Base-by-base conservation (phyloP, 2,113 vertebrate genomes). In the Campylomormyrus tamandua region DNA sequence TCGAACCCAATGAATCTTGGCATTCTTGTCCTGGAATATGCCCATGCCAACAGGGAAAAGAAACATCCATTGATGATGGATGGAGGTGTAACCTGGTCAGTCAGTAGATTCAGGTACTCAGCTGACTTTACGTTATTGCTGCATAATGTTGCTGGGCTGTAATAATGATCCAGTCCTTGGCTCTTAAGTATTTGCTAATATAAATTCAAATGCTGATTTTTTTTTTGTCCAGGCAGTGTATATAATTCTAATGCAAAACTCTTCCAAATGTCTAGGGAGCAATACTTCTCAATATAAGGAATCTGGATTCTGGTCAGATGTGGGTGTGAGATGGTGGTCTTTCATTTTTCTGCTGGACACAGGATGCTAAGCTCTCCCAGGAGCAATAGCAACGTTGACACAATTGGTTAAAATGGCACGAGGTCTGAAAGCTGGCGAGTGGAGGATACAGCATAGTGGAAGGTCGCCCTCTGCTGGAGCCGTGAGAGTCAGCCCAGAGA, bases 391-490 rank as follows among this genome's bases (percentile, higher is more conserved):
- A 77, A 19, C 3, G 35, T 42, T 19, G 74, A 6, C 74, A 39
- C 74, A 21, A 5, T 19, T 42, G 35, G 15, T 35, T 42, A 42
- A 80, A 42, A 80, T 42, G 35, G 74, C 31, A 17, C 35, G 17
- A 17, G 35, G 35, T 80, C 74, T 80, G 74, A 19, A 42, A 0
- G 74, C 35, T 80, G 31, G 35, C 1, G 17, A 19, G 11, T 2
- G 70, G 31, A 17, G 70, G 31, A 80, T 17, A 80, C 74, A 80
- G 15, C 35, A 0, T 21, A 19, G 74, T 19, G 3, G 74, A 39
- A 80, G 74, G 74, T 42, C 74, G 74, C 74, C 74, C 74, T 80
- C 74, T 80, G 74, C 74, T 80, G 74, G 74, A 35, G 66, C 66
- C 3, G 1, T 39, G 31, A 0, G 5, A 39, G 11, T 19, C n/a